Percentiles rank a stretch among this genome's conserved stretches.
Evolutionary conservation across 1,140 invertebrate genomes (phyloP).

Genomic region (Drosophila micromelanica): DNA sequence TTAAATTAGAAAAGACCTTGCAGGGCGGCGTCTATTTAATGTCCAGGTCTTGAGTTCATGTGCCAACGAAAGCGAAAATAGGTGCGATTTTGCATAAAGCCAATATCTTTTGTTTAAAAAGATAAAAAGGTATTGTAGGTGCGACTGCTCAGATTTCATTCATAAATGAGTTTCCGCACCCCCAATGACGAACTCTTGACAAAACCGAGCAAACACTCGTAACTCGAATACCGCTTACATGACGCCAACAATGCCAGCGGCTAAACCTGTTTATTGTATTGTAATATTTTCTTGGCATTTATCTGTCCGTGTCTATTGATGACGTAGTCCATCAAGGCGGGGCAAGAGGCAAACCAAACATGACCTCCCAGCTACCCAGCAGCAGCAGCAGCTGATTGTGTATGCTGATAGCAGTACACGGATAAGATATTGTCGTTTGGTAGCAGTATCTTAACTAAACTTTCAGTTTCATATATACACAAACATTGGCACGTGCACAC

Average conservation of each 20-base stretch:
- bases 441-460: slow-evolving; percentile 73
- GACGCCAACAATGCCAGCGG: slow-evolving; percentile 4
- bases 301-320: slow-evolving; percentile 55
- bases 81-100: slow-evolving; percentile 56
- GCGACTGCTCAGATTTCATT: slow-evolving; percentile 72
- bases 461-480: slow-evolving; percentile 39
- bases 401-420: slow-evolving; percentile 69
- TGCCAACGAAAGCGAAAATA: slow-evolving; percentile 56
- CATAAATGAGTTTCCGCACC: slow-evolving; percentile 61
- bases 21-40: slow-evolving; percentile 13
- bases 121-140: slow-evolving; percentile 61
- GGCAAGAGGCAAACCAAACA: slow-evolving; percentile 12
- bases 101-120: slow-evolving; percentile 75
- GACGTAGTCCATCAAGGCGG: slow-evolving; percentile 47
- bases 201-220: slow-evolving; percentile 53
- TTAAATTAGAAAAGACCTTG: not conserved
- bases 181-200: slow-evolving; percentile 48
- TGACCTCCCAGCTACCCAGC: slow-evolving; percentile 55
- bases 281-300: slow-evolving; percentile 42
- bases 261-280: slow-evolving; percentile 37
- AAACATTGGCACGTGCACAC: slow-evolving; percentile 68
- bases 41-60: slow-evolving; percentile 18
- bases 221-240: slow-evolving; percentile 33
- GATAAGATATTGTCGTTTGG: slow-evolving; percentile 78
- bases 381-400: slow-evolving; percentile 62